Evolutionary conservation across 1,140 invertebrate species (phyloP), one percentile per base, ranked within the genome.

Genomic region (Bombus haemorrhoidalis): DNA sequence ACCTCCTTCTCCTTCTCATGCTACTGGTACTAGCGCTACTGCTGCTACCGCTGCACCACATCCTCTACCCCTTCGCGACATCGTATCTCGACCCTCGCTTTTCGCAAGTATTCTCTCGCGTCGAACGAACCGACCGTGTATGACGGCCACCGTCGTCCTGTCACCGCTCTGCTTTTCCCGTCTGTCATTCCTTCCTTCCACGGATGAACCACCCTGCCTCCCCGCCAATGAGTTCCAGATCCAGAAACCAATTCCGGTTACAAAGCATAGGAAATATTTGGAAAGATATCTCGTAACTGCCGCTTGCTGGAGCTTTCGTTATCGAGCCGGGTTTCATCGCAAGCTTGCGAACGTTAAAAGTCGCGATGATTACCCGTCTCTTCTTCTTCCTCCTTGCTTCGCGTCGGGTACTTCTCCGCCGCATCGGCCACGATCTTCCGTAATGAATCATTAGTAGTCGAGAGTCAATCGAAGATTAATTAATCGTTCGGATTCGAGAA

Each of bases 381-480:
- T 62, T 47, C 73, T 62, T 22, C 68, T 18, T 72, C 41, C n/a
- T 79, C 68, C 69, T 79, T 62, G 43, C 62, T 87, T 85, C 68
- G 68, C 72, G 43, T 82, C 82, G 82, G 87, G 78, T 59, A 69
- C 74, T 75, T 84, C 74, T 77, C 86, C 37, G 74, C 69, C 84
- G 82, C 68, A 66, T 79, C 80, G 90, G 66, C 86, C 73, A 88
- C 86, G 83, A 89, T 88, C 86, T 80, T 78, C 43, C 76, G 88
- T 90, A 90, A 90, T 90, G 86, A 90, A 88, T 90, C 90, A 90
- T 91, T 90, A 88, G 87, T 83, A 90, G 83, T 91, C 90, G 86
- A 90, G 86, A 90, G 87, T 91, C 89, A 90, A 91, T 91, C 87
- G 86, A 89, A 90, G 87, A 91, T 90, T 91, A 91, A 91, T 91